Conservation (phyloP, 2,113 vertebrate species). For the Anarrhichthys ocellatus region DNA sequence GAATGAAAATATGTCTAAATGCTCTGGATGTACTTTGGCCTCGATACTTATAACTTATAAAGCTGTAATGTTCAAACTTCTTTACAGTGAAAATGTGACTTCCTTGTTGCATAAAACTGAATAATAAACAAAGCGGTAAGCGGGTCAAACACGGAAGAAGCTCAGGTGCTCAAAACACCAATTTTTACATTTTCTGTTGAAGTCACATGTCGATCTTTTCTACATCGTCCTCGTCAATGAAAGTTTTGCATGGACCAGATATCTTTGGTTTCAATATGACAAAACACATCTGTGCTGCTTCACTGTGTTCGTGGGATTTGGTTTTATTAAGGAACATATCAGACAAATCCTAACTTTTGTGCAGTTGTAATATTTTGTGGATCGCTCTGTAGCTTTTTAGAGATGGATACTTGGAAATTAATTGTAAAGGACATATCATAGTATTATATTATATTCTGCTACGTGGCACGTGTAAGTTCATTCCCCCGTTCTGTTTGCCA, state of each 20-base stretch:
- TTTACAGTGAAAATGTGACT: constrained; percentile 34
- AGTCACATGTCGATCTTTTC: neutral
- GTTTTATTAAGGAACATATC: neutral
- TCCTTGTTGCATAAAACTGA: constrained; percentile 31
- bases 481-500: neutral
- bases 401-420: neutral
- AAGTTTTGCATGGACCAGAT: neutral
- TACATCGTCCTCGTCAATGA: neutral
- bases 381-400: neutral
- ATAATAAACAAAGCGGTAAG: neutral
- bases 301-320: neutral
- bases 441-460: neutral
- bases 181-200: neutral
- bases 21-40: constrained; percentile 31
- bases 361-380: neutral
- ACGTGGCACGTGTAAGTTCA: neutral
- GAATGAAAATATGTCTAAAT: neutral
- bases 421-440: neutral
- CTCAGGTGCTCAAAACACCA: constrained; percentile 8
- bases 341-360: neutral
- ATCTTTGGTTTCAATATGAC: neutral
- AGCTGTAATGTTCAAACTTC: constrained; percentile 13
- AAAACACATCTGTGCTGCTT: neutral
- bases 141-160: neutral
- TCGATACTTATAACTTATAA: constrained; percentile 9